phyloP scores from a whole-genome alignment of 2,888 invertebrate genomes.

The Drosophila sordidula region DNA sequence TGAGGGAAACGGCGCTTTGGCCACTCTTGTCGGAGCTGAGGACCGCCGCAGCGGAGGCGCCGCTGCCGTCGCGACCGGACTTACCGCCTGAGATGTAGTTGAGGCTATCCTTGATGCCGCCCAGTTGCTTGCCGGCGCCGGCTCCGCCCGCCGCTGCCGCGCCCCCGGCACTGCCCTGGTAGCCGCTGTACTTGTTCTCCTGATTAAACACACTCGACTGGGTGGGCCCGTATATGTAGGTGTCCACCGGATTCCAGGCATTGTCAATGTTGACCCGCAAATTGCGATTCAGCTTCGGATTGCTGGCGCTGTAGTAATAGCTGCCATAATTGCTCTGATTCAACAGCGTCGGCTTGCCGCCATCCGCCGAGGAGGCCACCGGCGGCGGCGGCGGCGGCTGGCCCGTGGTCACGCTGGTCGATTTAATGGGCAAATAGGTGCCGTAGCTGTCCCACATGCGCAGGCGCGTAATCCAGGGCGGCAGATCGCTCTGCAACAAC shows the following conservation, averaged over 20 bases:
- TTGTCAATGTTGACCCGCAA: constrained; percentile 85
- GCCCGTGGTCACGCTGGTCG: constrained; percentile 83
- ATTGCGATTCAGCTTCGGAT: constrained; percentile 84
- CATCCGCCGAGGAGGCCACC: constrained; percentile 79
- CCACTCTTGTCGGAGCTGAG: constrained; percentile 64
- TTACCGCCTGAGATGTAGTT: constrained; percentile 81
- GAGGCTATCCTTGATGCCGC: constrained; percentile 83
- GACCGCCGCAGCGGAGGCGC: constrained; percentile 61
- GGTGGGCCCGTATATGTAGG: constrained; percentile 85
- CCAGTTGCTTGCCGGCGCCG: constrained; percentile 62
- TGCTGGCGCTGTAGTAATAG: constrained; percentile 85
- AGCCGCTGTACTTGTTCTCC: constrained; percentile 85
- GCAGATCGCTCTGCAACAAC: constrained; percentile 82
- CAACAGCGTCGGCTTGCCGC: constrained; percentile 78
- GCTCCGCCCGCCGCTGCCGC: constrained; percentile 59
- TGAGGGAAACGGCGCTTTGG: constrained; percentile 64
- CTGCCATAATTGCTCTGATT: constrained; percentile 83
- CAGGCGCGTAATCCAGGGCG: constrained; percentile 89
- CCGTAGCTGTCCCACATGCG: constrained; percentile 91
- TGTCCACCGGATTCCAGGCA: constrained; percentile 85
- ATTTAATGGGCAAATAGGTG: constrained; percentile 85
- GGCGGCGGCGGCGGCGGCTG: constrained; percentile 83
- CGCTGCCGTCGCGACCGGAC: constrained; percentile 59
- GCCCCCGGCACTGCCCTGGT: constrained; percentile 75
- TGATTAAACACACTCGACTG: constrained; percentile 85